phyloP scores from a whole-genome alignment of 2,797 vertebrate genomes.

The Falco rusticolus region DNA sequence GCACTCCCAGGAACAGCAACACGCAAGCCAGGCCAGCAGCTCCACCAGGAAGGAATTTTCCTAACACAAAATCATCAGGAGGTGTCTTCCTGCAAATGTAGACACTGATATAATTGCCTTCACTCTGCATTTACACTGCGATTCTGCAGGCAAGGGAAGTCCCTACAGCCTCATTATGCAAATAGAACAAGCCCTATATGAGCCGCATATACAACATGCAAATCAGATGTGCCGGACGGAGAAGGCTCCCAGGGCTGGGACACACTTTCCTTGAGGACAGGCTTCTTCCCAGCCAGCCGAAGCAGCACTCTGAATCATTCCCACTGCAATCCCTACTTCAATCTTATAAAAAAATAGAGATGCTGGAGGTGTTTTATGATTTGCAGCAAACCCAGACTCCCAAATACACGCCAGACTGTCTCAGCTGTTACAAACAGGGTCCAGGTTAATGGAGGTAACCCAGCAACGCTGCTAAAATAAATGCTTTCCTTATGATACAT shows the following conservation, averaged over 20 bases:
- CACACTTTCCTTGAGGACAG: slow-evolving; percentile 14
- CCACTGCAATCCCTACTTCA: neutral
- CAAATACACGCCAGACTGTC: neutral
- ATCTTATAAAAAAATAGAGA: neutral
- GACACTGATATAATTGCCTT: slow-evolving; percentile 56
- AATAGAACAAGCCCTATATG: slow-evolving; percentile 40
- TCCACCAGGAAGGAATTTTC: neutral
- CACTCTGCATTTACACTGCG: neutral
- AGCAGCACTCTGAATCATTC: neutral
- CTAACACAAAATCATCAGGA: slow-evolving; percentile 15
- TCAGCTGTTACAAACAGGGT: neutral
- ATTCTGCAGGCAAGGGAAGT: slow-evolving; percentile 21
- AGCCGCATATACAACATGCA: slow-evolving; percentile 40
- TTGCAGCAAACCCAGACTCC: neutral
- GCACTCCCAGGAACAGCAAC: neutral
- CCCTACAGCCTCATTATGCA: slow-evolving; percentile 65
- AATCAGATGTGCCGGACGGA: neutral
- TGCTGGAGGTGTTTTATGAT: neutral
- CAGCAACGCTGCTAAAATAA: neutral
- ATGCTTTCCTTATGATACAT: neutral
- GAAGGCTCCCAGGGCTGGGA: slow-evolving; percentile 66
- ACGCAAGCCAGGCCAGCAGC: neutral
- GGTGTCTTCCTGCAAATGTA: slow-evolving; percentile 22
- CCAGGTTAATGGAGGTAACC: slow-evolving; percentile 1
- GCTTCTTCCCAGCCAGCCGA: neutral